These are phyloP conservation scores for Sepioteuthis lessoniana DNA, from an alignment of 2,888 invertebrate genomes.

Conservation along the genomic window DNA sequence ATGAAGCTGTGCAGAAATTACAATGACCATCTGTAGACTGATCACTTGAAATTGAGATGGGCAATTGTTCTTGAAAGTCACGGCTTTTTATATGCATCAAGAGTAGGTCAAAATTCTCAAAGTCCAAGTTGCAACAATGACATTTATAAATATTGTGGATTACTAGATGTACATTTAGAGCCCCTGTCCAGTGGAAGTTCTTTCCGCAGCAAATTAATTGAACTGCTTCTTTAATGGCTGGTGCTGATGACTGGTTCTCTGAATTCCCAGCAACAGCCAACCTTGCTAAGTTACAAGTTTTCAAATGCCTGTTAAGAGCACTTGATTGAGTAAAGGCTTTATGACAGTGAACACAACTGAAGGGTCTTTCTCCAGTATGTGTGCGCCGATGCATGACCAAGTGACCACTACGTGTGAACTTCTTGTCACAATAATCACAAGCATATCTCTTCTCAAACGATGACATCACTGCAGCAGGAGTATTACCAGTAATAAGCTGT, in stretches of 20 bases:
- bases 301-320: slow-evolving; percentile 24
- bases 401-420: slow-evolving; percentile 43
- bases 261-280: background rate
- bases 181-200: background rate
- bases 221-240: too few relatives aligned
- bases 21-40: background rate
- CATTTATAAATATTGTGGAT: background rate
- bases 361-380: slow-evolving; percentile 35
- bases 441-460: background rate
- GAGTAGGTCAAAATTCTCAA: background rate
- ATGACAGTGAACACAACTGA: slow-evolving; percentile 25
- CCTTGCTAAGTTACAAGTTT: slow-evolving; percentile 35
- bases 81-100: background rate
- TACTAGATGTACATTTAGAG: background rate
- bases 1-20: background rate
- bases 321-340: slow-evolving; percentile 43
- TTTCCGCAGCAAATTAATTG: slow-evolving; percentile 39
- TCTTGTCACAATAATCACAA: slow-evolving; percentile 42
- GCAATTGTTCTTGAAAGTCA: background rate
- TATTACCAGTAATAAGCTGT: background rate
- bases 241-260: too few relatives aligned
- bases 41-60: background rate
- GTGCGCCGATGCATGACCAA: slow-evolving; percentile 38
- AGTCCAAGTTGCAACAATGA: background rate
- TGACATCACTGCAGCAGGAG: background rate